Evolutionary conservation across 2,888 invertebrate species (phyloP).

Genomic region (Parnassius glacialis): DNA sequence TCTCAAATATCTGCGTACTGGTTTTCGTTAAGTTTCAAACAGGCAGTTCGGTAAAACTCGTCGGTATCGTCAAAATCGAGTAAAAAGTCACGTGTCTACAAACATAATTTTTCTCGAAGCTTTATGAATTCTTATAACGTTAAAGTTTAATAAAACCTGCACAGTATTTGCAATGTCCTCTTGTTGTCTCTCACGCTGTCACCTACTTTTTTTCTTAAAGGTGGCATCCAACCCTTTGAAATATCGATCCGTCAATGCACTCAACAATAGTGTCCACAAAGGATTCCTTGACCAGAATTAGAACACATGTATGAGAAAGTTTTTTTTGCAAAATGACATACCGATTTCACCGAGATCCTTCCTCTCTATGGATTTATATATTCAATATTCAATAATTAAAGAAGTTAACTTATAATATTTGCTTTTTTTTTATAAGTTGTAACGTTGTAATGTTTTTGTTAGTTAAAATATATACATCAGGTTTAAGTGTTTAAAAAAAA

Average conservation of each 20-base stretch:
- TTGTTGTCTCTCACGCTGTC: slow-evolving; percentile 70
- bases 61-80: too few relatives aligned
- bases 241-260: slow-evolving; percentile 46
- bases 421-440: too few relatives aligned
- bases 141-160: background rate
- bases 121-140: background rate
- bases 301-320: slow-evolving; percentile 59
- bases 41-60: too few relatives aligned
- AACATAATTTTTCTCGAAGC: background rate
- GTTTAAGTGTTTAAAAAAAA: too few relatives aligned
- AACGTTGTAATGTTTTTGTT: too few relatives aligned
- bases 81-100: background rate
- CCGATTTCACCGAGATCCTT: slow-evolving; percentile 24
- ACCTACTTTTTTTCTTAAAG: slow-evolving; percentile 55
- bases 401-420: too few relatives aligned
- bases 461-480: too few relatives aligned
- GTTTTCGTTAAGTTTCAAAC: too few relatives aligned
- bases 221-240: slow-evolving; percentile 71
- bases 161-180: slow-evolving; percentile 10
- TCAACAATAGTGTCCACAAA: slow-evolving; percentile 64
- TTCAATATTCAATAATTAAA: too few relatives aligned
- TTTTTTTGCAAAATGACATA: slow-evolving; percentile 38
- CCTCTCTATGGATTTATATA: slow-evolving; percentile 15
- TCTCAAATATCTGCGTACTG: too few relatives aligned
- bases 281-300: slow-evolving; percentile 74